Evolutionary conservation across 2,113 vertebrate genomes (phyloP).

Genomic region (Oenanthe oenanthe): DNA sequence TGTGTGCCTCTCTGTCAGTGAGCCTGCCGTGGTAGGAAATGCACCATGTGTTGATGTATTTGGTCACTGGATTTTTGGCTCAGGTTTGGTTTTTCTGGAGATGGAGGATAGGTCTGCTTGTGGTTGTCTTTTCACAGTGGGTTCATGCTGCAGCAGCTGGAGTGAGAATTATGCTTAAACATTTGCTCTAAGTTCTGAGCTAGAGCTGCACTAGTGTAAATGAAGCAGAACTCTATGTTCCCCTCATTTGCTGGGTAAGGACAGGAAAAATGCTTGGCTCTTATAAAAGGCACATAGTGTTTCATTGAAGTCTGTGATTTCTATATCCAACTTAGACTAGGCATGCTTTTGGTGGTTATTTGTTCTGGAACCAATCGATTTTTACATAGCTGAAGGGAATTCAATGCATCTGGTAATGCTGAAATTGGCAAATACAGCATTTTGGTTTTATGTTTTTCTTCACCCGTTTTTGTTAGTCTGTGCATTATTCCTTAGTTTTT

Average conservation of each 20-base stretch:
- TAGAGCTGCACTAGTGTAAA: neutral
- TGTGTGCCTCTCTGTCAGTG: neutral
- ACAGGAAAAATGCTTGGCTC: neutral
- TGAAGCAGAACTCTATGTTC: neutral
- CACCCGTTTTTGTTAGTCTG: neutral
- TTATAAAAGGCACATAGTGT: neutral
- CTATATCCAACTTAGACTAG: conserved; percentile 24
- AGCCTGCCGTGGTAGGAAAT: neutral
- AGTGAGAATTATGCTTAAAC: neutral
- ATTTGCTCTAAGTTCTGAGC: neutral
- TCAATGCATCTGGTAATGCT: conserved; percentile 32
- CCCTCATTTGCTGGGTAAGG: neutral
- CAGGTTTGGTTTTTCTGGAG: neutral
- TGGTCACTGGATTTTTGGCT: neutral
- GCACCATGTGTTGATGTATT: neutral
- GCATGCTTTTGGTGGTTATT: conserved; percentile 38
- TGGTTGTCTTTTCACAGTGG: neutral
- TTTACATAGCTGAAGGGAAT: conserved; percentile 61
- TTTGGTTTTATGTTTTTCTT: neutral
- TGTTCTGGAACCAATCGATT: conserved; percentile 51
- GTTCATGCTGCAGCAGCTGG: neutral
- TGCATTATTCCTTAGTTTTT: neutral
- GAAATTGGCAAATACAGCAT: neutral
- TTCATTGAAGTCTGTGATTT: neutral
- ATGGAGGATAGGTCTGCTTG: neutral